Conservation (phyloP, 2,113 vertebrate genomes). For the Carassius auratus region DNA sequence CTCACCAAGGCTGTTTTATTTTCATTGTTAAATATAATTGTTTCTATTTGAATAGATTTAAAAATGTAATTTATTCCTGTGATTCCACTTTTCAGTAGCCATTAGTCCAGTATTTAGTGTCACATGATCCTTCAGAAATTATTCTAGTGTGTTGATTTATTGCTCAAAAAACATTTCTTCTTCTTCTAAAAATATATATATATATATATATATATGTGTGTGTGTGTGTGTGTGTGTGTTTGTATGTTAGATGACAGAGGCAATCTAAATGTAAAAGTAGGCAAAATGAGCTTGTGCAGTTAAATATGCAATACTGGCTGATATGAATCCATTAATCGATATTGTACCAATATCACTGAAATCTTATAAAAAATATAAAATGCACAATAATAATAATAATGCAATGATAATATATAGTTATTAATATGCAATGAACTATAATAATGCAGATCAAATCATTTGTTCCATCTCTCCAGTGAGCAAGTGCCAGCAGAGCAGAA, state of each 20-base stretch:
- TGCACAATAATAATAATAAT: neutral
- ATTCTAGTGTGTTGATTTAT: neutral
- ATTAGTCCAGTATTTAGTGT: neutral
- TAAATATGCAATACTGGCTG: neutral
- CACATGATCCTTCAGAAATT: neutral
- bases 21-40: neutral
- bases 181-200: no score
- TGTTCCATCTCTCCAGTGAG: conserved; percentile 49
- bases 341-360: neutral
- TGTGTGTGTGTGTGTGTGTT: no score
- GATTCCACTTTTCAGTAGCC: neutral
- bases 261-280: neutral
- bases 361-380: conserved; percentile 59
- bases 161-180: neutral
- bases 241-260: no score
- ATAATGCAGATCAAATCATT: neutral
- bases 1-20: neutral
- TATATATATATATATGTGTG: no score
- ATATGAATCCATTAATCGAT: neutral
- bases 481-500: conserved; percentile 62
- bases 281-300: neutral
- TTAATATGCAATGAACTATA: no score
- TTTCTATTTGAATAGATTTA: neutral
- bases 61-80: neutral
- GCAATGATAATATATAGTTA: neutral